Base-by-base conservation (phyloP, 1,140 invertebrate species). In the Zaprionus lachaisei region DNA sequence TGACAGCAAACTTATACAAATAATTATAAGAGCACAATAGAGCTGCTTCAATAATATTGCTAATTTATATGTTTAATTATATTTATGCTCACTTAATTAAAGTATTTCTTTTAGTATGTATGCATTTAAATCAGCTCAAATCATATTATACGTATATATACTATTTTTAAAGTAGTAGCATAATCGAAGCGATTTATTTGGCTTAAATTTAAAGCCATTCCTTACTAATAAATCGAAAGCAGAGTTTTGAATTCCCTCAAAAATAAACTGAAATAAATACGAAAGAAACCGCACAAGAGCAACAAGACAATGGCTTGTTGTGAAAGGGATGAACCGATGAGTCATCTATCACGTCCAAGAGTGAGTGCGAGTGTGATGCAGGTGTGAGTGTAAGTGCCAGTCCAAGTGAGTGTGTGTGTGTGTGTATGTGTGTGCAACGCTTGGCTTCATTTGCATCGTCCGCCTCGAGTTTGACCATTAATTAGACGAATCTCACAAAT, bases 401-500 rank as follows among this genome's bases (percentile, higher is more conserved):
- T 62, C n/a, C 11, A 15, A n/a, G 5, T 28, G 37, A 17, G 58
- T 62, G n/a, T 62, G 24, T 28, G 58, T 62, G n/a, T 62, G 24
- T 20, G n/a, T 31, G 38, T 31, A 28, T 24, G 26, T 51, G 17
- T 34, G 14, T 5, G 64, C 22, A 56, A 17, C 54, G 31, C 51
- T 22, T 49, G 20, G 60, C 67, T 62, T 34, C 57, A 60, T 26
- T 47, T 70, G 58, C 47, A 54, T n/a, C 31, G 61, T 24, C 20
- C 28, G 31, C 26, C 56, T 44, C 49, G 44, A 49, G 66, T 31
- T 31, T 41, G 55, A 17, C 62, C 61, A 51, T 64, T 54, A 64
- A 64, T 44, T 68, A 41, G 14, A 22, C 17, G 56, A 60, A 37
- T 60, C 56, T 34, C 15, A 34, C 41, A 60, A 60, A 68, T 68